Conservation (phyloP, 1,140 invertebrate species). For the Drosophila varians region DNA sequence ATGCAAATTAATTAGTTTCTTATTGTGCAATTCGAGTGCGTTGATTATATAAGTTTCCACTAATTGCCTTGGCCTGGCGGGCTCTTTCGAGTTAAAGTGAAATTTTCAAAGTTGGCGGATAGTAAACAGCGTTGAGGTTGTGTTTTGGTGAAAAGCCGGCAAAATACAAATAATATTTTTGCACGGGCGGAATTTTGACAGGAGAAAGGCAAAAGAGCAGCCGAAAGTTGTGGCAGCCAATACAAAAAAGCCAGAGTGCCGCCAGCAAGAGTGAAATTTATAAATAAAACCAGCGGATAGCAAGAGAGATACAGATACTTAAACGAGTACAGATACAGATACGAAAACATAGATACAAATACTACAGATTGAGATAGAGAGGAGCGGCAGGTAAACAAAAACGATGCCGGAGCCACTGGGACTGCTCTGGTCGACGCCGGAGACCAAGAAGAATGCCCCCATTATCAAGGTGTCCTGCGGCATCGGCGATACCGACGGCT, state of each 20-base stretch:
- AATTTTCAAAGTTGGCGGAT: constrained; percentile 1
- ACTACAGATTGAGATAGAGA: constrained; percentile 4
- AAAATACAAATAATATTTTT: constrained; percentile 57
- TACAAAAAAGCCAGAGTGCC: constrained; percentile 15
- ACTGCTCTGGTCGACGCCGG: constrained; percentile 58
- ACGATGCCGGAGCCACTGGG: constrained; percentile 63
- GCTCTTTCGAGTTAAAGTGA: neutral
- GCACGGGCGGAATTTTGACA: constrained; percentile 68
- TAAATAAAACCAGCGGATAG: constrained; percentile 65
- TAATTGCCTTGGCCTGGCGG: constrained; percentile 13
- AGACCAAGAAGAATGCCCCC: constrained; percentile 70
- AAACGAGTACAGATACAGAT: constrained; percentile 18
- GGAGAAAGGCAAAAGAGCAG: constrained; percentile 43
- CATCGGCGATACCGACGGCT: constrained; percentile 81
- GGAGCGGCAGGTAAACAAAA: constrained; percentile 16
- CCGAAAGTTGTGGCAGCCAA: constrained; percentile 29
- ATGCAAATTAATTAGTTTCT: constrained; percentile 12
- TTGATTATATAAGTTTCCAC: constrained; percentile 63
- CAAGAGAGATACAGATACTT: constrained; percentile 30
- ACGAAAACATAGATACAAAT: constrained; percentile 15
- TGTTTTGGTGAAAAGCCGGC: constrained; percentile 57
- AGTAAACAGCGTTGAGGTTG: constrained; percentile 10
- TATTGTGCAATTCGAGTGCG: constrained; percentile 40
- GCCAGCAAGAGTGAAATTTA: constrained; percentile 45
- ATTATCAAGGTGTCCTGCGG: constrained; percentile 80